These are phyloP conservation scores for Glyptemys insculpta DNA, from an alignment of 2,797 vertebrate species.

Conservation along the genomic window DNA sequence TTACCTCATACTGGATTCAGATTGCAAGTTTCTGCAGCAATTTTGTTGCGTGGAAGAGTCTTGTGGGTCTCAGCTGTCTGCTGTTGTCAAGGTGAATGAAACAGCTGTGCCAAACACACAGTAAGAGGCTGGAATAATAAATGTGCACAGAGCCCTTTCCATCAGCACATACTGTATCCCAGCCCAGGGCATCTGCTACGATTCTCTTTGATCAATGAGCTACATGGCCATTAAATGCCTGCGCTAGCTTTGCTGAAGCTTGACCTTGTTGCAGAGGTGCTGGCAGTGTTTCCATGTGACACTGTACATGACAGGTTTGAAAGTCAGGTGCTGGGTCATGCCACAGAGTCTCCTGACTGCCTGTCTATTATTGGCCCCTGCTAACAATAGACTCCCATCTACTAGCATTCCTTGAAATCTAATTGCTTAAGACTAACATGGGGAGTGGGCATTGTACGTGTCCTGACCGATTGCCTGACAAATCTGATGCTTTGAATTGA, in stretches of 20 bases:
- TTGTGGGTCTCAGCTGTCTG: background rate
- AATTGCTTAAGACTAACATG: accelerated
- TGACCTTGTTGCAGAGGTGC: background rate
- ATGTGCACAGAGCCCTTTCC: background rate
- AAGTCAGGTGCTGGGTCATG: background rate
- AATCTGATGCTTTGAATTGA: background rate
- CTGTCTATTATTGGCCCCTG: background rate
- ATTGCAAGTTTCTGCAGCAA: background rate
- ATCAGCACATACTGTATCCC: background rate
- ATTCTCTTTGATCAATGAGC: background rate
- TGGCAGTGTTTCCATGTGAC: background rate
- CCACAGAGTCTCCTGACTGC: background rate
- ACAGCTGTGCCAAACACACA: background rate
- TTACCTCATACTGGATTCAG: background rate
- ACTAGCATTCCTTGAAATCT: background rate
- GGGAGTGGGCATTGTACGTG: background rate
- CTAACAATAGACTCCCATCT: background rate
- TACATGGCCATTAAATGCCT: background rate
- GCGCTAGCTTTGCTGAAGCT: background rate
- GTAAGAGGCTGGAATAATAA: accelerated
- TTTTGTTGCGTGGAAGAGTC: accelerated
- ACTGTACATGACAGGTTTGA: background rate
- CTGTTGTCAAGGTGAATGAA: background rate
- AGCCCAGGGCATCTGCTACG: background rate
- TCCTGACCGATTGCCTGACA: background rate